phyloP scores from a whole-genome alignment of 2,797 vertebrate genomes.

The Bradypodion pumilum region DNA sequence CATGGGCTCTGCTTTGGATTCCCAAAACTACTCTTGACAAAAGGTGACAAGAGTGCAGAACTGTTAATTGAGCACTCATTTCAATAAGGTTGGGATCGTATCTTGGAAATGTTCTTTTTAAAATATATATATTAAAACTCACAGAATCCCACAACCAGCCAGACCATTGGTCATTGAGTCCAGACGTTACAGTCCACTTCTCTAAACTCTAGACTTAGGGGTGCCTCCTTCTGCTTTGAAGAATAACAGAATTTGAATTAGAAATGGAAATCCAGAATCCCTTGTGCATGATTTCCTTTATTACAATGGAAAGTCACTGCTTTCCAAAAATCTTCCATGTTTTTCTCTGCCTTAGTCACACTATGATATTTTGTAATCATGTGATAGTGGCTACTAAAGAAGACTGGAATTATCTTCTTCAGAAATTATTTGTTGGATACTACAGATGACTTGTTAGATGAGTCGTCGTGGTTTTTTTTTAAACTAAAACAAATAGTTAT shows the following conservation, averaged over 20 bases:
- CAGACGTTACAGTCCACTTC: neutral
- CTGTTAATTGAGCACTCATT: neutral
- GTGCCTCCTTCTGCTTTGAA: neutral
- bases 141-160: neutral
- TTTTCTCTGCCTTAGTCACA: neutral
- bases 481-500: neutral
- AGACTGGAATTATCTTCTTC: neutral
- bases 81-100: neutral
- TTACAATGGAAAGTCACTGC: neutral
- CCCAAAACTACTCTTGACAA: constrained; percentile 10
- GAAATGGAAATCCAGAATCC: neutral
- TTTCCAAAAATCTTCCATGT: neutral
- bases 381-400: neutral
- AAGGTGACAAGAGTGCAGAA: neutral
- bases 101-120: neutral
- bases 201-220: neutral
- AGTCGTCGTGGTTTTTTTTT: no score
- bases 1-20: neutral
- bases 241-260: neutral
- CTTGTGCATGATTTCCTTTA: neutral
- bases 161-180: neutral
- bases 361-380: neutral
- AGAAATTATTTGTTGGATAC: neutral
- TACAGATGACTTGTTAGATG: no score
- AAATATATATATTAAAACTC: neutral